Base-by-base conservation (phyloP, 2,113 vertebrate genomes). In the Phyllopteryx taeniolatus region DNA sequence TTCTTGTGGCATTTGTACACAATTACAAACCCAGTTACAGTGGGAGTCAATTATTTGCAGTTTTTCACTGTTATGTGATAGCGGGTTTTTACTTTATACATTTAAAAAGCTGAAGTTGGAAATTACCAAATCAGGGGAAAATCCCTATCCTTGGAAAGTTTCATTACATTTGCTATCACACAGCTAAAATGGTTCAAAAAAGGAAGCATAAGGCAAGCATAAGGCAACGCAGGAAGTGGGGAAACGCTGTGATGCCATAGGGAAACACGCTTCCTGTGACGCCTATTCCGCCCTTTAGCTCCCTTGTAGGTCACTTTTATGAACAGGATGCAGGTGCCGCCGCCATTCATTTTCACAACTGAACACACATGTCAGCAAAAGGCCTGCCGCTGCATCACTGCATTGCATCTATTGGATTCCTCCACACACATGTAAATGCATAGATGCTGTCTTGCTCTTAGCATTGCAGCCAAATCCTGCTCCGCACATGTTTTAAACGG, bases 241-340 rank as follows among this genome's bases (percentile, higher is more conserved):
- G 77, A 82, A 83, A 71, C 27, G 5, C 1, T 1, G 3, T 81
- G 79, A 85, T 76, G 76, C 86, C 79, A 87, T 27, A 79, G 62
- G 88, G 85, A 88, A 85, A 72, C 43, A n/a, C n/a, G 35, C 42
- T 86, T 87, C 83, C 84, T 75, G 78, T 62, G 31, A 47, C 67
- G 0, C 71, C 69, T 51, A 15, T 65, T 65, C 20, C 27, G 8
- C 33, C 19, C 35, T 80, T 54, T 8, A 47, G 66, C 22, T 22
- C 61, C 42, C 65, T 17, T 42, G 69, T 17, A 42, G 8, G 8
- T 76, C 53, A 62, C 66, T 31, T 27, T 70, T 39, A 57, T 31
- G 70, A 61, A 65, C 79, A 79, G 89, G 87, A 87, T 83, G 68
- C 82, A 85, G 80, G 77, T 86, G 80, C 42, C 56, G 73, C 62